These are phyloP conservation scores for Carlito syrichta DNA, from an alignment of 2,113 vertebrate genomes.

Conservation along the genomic window DNA sequence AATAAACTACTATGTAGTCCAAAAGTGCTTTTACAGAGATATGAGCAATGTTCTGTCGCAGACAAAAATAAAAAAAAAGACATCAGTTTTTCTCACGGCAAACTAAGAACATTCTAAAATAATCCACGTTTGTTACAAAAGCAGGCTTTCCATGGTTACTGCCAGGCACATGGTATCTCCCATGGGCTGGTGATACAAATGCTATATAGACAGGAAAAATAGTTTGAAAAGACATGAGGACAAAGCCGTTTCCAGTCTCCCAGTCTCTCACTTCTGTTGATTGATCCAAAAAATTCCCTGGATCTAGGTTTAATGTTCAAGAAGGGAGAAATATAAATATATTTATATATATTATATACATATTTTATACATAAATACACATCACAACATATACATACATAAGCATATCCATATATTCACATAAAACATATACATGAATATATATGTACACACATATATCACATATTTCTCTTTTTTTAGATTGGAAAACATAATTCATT, in stretches of 20 bases:
- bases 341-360: not conserved
- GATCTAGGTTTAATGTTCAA: not conserved
- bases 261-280: not conserved
- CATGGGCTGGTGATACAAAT: not conserved
- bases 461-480: no score
- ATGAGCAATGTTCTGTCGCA: not conserved
- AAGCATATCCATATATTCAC: not conserved
- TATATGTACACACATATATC: not conserved
- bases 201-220: not conserved
- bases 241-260: not conserved
- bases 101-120: not conserved
- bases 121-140: not conserved
- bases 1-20: not conserved
- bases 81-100: not conserved
- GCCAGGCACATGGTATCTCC: not conserved
- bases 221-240: not conserved
- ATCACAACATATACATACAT: not conserved
- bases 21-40: not conserved
- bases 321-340: not conserved
- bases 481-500: no score
- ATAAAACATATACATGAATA: not conserved
- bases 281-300: not conserved
- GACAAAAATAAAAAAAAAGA: not conserved
- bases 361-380: not conserved
- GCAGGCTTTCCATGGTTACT: not conserved